phyloP scores from a whole-genome alignment of 2,888 invertebrate species.

The Mamestra brassicae region DNA sequence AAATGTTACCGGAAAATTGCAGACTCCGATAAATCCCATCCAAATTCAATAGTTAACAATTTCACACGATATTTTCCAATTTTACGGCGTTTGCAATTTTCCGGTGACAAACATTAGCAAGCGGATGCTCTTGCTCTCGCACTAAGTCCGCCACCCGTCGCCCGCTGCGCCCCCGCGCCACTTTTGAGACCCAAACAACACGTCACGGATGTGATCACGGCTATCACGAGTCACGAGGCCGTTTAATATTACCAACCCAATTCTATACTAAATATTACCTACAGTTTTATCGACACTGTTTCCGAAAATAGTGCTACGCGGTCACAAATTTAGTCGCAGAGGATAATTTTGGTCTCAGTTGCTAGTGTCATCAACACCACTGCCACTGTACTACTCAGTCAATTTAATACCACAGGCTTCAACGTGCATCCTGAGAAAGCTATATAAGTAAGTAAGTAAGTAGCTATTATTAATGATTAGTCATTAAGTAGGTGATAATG shows the following conservation, averaged over 20 bases:
- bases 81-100: too few relatives aligned
- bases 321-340: not conserved
- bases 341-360: not conserved
- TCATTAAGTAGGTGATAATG: not conserved
- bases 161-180: not conserved
- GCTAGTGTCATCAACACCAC: conserved; percentile 4
- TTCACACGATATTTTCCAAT: too few relatives aligned
- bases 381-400: not conserved
- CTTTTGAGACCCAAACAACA: conserved; percentile 34
- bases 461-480: not conserved
- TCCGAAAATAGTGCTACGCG: conserved; percentile 47
- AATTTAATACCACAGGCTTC: not conserved
- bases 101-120: conserved; percentile 3
- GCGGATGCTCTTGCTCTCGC: not conserved
- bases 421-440: not conserved
- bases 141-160: not conserved
- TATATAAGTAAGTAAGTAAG: not conserved
- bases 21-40: too few relatives aligned
- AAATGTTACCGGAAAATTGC: not conserved
- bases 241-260: conserved; percentile 35
- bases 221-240: conserved; percentile 53
- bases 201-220: conserved; percentile 65
- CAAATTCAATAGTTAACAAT: too few relatives aligned
- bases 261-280: conserved; percentile 32
- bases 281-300: conserved; percentile 31